Evolutionary conservation across 2,888 invertebrate species (phyloP), one percentile per base, ranked within the genome.

Genomic region (Leucophenga montana): DNA sequence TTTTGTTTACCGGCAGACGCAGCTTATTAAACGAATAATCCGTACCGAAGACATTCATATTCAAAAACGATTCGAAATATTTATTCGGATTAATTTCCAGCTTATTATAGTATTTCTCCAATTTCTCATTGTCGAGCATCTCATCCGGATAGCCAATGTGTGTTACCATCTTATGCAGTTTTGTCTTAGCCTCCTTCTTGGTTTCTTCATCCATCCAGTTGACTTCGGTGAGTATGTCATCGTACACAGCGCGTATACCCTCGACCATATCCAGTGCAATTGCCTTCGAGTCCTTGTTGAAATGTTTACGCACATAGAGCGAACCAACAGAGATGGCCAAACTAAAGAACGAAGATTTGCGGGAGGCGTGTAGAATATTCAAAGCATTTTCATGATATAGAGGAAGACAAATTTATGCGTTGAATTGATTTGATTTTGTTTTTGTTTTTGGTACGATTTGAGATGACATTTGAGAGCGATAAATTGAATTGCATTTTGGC

Each of bases 201-300:
- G 98, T 98, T 75, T 90, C 89, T 0, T 92, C 92, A 85, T 98
- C 97, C 98, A 98, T 98, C 98, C 98, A 98, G 59, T 94, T 94
- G 14, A 97, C 93, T 70, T 92, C 91, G 18, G 91, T 90, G 68
- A 97, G 88, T 39, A 97, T 95, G 78, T 94, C 92, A 72, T 92
- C 91, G 89, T 97, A 97, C 77, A 96, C 94, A 68, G 90, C 90
- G 72, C 95, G 92, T 78, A 98, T 96, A 78, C 95, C 94, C 68
- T 91, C 90, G 0, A 97, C 97, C 95, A 97, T 96, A 87, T 95
- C 95, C 73, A 95, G 88, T 0, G 96, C 97, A 77, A 93, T 94
- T 64, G 92, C 91, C 86, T 96, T 95, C 0, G 96, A 94, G 67
- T 94, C 92, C 85, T 96, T 94, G 77, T 95, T 93, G 90, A 97